Percentiles rank a stretch among this genome's conserved stretches.
These are phyloP conservation scores for Mesorhabditis belari DNA, from an alignment of 2,888 invertebrate genomes.

Conservation along the genomic window DNA sequence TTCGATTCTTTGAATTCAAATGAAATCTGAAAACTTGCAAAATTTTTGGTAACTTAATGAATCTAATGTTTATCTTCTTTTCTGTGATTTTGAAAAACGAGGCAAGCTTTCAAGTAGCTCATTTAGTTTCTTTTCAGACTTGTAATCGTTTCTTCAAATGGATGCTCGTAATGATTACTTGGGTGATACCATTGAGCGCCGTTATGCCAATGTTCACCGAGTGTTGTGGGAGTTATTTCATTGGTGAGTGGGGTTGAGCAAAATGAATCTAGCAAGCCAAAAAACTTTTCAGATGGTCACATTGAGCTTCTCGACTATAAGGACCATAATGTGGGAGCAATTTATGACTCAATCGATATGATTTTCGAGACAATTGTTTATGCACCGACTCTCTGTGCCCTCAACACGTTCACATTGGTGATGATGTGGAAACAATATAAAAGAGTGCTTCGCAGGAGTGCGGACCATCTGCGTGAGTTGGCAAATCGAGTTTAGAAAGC, in stretches of 20 bases:
- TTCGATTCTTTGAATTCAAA: no score
- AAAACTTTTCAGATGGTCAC: not conserved
- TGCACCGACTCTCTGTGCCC: constrained; percentile 5
- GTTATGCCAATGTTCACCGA: constrained; percentile 8
- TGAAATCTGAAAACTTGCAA: no score
- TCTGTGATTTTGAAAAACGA: not conserved
- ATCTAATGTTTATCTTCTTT: no score
- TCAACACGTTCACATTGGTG: constrained; percentile 7
- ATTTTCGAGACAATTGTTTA: constrained; percentile 9
- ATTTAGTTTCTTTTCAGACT: constrained; percentile 3
- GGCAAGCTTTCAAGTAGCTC: not conserved
- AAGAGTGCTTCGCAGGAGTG: not conserved
- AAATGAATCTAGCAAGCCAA: not conserved
- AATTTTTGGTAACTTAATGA: no score
- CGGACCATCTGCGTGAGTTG: no score
- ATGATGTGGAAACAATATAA: constrained; percentile 7
- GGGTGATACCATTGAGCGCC: constrained; percentile 7
- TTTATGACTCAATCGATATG: constrained; percentile 9
- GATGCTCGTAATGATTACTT: constrained; percentile 7
- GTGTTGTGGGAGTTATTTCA: constrained; percentile 8
- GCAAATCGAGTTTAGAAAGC: no score
- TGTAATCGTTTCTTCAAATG: constrained; percentile 11
- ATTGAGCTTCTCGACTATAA: not conserved
- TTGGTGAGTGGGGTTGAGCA: not conserved
- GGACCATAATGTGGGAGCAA: not conserved